Evolutionary conservation across 1,140 invertebrate genomes (phyloP).

Genomic region (Elysia chlorotica): DNA sequence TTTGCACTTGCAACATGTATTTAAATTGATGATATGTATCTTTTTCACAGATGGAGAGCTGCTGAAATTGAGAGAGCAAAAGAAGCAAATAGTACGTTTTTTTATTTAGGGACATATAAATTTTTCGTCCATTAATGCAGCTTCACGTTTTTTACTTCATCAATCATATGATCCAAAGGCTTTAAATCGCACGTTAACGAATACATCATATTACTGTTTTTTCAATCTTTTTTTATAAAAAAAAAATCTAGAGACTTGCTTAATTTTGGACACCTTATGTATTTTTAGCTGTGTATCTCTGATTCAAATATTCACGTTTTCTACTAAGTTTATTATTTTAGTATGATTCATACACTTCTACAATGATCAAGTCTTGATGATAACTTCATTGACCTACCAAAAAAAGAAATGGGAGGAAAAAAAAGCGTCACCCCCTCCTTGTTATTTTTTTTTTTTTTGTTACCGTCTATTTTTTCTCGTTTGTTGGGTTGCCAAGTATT

Average conservation of each 20-base stretch:
- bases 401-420: not conserved
- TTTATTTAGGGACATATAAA: not conserved
- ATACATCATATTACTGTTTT: not conserved
- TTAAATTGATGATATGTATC: no score
- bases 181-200: not conserved
- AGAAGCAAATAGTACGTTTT: conserved; percentile 75
- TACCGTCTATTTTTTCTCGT: not conserved
- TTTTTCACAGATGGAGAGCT: conserved; percentile 70
- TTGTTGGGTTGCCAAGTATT: not conserved
- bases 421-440: not conserved
- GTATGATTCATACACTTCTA: no score
- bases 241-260: no score
- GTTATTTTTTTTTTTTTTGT: not conserved
- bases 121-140: not conserved
- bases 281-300: no score
- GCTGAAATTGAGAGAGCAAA: conserved; percentile 75
- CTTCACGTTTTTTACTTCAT: not conserved
- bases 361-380: no score
- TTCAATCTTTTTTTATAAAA: not conserved
- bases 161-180: not conserved
- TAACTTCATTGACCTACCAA: no score
- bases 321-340: no score
- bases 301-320: no score
- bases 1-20: no score
- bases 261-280: not conserved